Base-by-base conservation (phyloP, 2,113 vertebrate species). In the Labrus mixtus region DNA sequence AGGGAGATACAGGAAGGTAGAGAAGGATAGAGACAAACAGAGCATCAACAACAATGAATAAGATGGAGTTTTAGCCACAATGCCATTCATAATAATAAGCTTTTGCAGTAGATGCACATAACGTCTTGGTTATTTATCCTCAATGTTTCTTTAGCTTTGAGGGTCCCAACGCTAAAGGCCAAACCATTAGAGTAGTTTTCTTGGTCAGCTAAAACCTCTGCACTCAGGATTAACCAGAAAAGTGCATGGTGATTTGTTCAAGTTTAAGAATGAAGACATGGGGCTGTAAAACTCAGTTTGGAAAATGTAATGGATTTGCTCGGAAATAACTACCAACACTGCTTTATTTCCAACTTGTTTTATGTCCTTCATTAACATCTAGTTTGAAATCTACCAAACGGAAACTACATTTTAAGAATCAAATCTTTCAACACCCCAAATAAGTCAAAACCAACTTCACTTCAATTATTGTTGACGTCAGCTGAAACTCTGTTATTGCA, bases 391-490 rank as follows among this genome's bases (percentile, higher is more conserved):
- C 29, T 23, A 55, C 76, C 58, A 41, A 88, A 78, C 48, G 68
- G 68, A 85, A 88, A 81, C 84, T 83, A 46, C 46, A 74, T 84
- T 82, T 81, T 76, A 87, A 79, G 65, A 80, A 75, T 90, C 80
- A 61, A 66, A 84, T 90, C 87, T 89, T 88, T 91, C 81, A 68
- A 87, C 89, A 87, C 89, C 73, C 66, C 23, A 19, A 83, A 84
- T 77, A 89, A 91, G 82, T 90, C 88, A 84, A 75, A 33, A 81
- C 68, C 76, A 87, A 83, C 86, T 82, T 62, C 69, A 68, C 85
- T 89, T 88, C 68, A 72, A 82, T 85, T 91, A 79, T 76, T 77
- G 86, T 83, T 91, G 88, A 91, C 88, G 89, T 93, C 91, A 89
- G 84, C 82, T 64, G 16, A 86, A 87, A 87, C 89, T 85, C 76